Conservation (phyloP, 2,797 vertebrate species). For the Geotrypetes seraphini region DNA sequence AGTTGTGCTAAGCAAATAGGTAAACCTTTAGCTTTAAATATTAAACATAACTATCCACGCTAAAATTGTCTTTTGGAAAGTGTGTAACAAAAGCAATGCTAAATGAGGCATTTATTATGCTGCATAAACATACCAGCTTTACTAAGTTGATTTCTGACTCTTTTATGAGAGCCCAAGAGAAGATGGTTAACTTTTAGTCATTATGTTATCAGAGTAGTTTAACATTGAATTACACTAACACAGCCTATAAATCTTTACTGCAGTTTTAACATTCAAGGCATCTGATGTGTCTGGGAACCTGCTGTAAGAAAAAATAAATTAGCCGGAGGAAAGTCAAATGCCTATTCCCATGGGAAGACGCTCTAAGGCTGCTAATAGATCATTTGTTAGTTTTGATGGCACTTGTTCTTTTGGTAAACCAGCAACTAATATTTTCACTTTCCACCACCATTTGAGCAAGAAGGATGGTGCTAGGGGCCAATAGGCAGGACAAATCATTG, state of each 20-base stretch:
- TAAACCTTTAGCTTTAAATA: too few species aligned
- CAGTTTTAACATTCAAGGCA: constrained; percentile 44
- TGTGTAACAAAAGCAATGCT: not conserved
- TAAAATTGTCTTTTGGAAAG: too few species aligned
- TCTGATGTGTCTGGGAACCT: constrained; percentile 69
- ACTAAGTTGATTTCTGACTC: constrained; percentile 26
- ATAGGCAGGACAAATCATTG: constrained; percentile 76
- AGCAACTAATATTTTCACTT: constrained; percentile 54
- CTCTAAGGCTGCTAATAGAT: constrained; percentile 54
- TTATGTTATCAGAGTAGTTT: constrained; percentile 43
- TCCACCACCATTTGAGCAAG: constrained; percentile 53
- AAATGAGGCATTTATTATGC: not conserved
- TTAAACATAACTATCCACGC: too few species aligned
- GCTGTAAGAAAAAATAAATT: constrained; percentile 55
- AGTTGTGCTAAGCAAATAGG: too few species aligned
- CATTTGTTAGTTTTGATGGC: constrained; percentile 67
- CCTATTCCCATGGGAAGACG: constrained; percentile 62
- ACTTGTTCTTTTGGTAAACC: constrained; percentile 65
- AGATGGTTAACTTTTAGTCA: constrained; percentile 39
- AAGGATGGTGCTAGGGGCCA: constrained; percentile 68
- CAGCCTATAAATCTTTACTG: constrained; percentile 59
- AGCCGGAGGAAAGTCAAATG: constrained; percentile 55
- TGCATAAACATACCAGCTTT: constrained; percentile 20
- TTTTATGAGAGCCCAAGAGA: constrained; percentile 43
- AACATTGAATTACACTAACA: constrained; percentile 48